Conservation (phyloP, 2,888 invertebrate species). For the Rutpela maculata region DNA sequence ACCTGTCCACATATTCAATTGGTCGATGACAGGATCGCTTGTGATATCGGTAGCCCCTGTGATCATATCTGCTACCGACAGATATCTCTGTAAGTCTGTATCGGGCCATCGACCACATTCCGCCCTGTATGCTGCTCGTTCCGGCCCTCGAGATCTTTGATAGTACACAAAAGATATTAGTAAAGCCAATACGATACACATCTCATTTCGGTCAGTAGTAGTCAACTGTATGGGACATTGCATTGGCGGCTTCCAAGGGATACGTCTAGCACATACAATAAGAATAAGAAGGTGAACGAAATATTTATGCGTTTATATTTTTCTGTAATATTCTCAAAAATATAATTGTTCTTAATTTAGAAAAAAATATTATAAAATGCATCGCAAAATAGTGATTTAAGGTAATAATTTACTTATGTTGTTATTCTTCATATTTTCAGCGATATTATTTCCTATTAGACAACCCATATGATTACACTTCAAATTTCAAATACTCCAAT, state of each 20-base stretch:
- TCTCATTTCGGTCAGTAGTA: constrained; percentile 13
- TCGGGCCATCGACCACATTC: constrained; percentile 41
- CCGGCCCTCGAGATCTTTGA: constrained; percentile 41
- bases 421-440: too few species aligned
- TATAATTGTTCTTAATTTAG: too few species aligned
- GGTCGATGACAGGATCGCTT: constrained; percentile 53
- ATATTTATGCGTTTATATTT: too few species aligned
- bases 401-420: too few species aligned
- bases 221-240: constrained; percentile 8
- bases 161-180: constrained; percentile 41
- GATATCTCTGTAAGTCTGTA: constrained; percentile 39
- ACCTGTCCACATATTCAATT: constrained; percentile 52
- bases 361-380: too few species aligned
- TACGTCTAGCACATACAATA: not conserved
- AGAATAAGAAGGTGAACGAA: not conserved
- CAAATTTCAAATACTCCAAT: too few species aligned
- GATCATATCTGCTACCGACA: constrained; percentile 55
- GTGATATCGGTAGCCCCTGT: constrained; percentile 55
- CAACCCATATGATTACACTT: too few species aligned
- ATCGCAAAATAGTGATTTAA: too few species aligned
- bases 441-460: too few species aligned
- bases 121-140: constrained; percentile 40
- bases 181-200: constrained; percentile 27
- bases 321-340: too few species aligned
- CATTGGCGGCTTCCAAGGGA: not conserved